phyloP scores from a whole-genome alignment of 2,888 invertebrate species.

The Ctenicera cuprea region DNA sequence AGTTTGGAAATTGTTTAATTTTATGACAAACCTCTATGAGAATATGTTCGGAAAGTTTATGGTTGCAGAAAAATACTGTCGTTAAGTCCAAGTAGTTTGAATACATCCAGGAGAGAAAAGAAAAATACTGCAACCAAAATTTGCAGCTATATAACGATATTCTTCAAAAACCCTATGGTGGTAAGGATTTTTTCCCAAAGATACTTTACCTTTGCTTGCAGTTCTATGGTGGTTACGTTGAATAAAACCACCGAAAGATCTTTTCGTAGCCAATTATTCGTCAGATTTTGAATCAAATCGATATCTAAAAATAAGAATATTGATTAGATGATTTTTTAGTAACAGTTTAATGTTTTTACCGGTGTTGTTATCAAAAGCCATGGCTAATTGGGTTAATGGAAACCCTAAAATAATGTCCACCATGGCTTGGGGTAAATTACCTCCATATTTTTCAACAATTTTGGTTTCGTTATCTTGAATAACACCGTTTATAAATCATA shows the following conservation, averaged over 20 bases:
- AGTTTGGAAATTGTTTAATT: not conserved
- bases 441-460: constrained; percentile 61
- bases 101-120: constrained; percentile 73
- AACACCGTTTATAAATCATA: not conserved
- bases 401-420: constrained; percentile 67
- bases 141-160: not conserved
- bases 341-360: no score
- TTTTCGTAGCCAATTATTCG: constrained; percentile 60
- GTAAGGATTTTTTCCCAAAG: constrained; percentile 59
- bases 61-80: constrained; percentile 76
- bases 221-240: constrained; percentile 66
- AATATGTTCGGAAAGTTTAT: constrained; percentile 75
- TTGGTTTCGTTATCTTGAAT: constrained; percentile 1
- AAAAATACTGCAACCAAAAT: constrained; percentile 73
- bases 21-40: constrained; percentile 73
- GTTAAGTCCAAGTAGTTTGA: constrained; percentile 74
- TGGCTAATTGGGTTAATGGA: constrained; percentile 64
- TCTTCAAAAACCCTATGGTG: no score
- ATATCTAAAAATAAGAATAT: constrained; percentile 57
- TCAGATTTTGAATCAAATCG: constrained; percentile 62
- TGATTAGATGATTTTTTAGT: no score
- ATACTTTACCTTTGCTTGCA: no score
- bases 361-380: constrained; percentile 66
- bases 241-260: constrained; percentile 64
- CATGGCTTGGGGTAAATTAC: constrained; percentile 67